Base-by-base conservation (phyloP, 2,888 invertebrate species). In the Palloptera scutellata region DNA sequence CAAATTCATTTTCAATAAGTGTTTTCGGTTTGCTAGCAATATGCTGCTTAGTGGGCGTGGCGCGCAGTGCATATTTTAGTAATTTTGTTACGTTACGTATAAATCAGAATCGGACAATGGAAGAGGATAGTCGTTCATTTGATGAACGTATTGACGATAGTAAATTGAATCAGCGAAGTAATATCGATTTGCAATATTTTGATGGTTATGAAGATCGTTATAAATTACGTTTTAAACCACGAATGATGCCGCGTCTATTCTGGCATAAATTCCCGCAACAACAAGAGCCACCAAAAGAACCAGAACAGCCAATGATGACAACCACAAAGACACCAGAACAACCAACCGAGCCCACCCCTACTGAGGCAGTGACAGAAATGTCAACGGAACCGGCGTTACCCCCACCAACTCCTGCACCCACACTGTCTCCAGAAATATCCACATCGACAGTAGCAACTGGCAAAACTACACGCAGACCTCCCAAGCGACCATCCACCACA, bases 181-280 rank as follows among this genome's bases (percentile, higher is more conserved):
- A 10, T 57, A 42, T 54, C 19, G 17, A 13, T 6, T 52, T 19
- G 13, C 62, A 30, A 55, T 20, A n/a, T 41, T 61, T 12, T 61
- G 71, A 41, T 68, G 75, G n/a, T 59, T 61, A 15, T 74, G 73
- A 64, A 41, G 53, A 30, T 17, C 74, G 74, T 12, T 82, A 81
- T 53, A 78, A 76, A 30, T 61, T 81, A 51, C 78, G 82, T 51
- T 82, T 74, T 70, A 74, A 74, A 53, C 81, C 82, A 9, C 58
- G 61, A 20, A 43, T 48, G n/a, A 65, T 69, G 61, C 72, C 74
- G n/a, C 73, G 77, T 13, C 70, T 76, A 12, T 72, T 75, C 41
- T 76, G 73, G 61, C 72, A 77, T 17, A 80, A 79, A 17, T 70
- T 77, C 20, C 77, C 81, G 0, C 77, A 69, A 9, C 72, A 78